A percentile compares a stretch with the other conserved stretches of the same genome.
phyloP scores from a whole-genome alignment of 2,113 vertebrate genomes.

The Crotalus helleri region DNA sequence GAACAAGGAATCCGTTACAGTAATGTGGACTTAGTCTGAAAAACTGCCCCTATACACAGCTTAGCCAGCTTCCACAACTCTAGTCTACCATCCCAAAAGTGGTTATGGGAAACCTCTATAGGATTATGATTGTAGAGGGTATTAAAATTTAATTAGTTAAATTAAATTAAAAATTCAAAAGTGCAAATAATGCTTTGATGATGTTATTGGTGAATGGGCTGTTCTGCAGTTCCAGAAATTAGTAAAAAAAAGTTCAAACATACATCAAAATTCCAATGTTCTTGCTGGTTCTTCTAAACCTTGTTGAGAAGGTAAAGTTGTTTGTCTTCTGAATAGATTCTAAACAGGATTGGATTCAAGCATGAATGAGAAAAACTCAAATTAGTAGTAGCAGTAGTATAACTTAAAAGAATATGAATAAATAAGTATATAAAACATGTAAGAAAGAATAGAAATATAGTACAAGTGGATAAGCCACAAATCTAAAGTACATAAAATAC shows the following conservation, averaged over 20 bases:
- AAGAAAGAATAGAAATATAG: background rate
- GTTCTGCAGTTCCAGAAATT: background rate
- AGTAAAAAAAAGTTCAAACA: background rate
- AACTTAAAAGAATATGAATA: background rate
- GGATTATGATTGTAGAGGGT: background rate
- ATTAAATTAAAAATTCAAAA: background rate
- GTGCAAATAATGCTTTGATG: background rate
- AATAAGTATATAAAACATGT: background rate
- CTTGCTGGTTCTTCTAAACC: background rate
- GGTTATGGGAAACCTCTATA: background rate
- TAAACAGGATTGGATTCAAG: background rate
- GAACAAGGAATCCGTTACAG: background rate
- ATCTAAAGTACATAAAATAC: background rate
- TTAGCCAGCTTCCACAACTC: background rate
- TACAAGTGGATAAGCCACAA: background rate
- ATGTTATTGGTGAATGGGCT: too few species aligned
- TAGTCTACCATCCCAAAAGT: background rate
- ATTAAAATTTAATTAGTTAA: background rate
- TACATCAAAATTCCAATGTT: background rate
- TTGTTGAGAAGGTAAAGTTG: background rate
- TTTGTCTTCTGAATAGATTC: background rate
- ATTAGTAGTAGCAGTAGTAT: background rate
- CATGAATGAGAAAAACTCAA: background rate
- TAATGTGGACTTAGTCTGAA: background rate
- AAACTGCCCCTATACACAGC: too few species aligned